These are phyloP conservation scores for Synergus gifuensis DNA, from an alignment of 2,888 invertebrate species.

Conservation along the genomic window DNA sequence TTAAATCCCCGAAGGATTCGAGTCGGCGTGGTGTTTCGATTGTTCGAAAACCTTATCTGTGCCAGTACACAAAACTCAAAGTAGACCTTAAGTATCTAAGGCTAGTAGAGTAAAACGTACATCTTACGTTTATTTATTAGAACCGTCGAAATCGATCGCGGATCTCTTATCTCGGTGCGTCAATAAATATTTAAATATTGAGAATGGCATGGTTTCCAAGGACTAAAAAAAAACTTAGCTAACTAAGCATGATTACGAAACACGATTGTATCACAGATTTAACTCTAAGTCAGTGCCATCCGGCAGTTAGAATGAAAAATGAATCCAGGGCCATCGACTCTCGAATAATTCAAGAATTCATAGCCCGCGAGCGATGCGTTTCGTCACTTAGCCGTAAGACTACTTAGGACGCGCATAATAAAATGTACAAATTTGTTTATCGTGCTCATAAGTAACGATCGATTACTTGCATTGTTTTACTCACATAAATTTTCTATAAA, in stretches of 20 bases:
- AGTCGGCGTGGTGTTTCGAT: not conserved
- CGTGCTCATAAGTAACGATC: slow-evolving; percentile 70
- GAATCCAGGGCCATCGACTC: slow-evolving; percentile 39
- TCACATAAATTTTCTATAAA: slow-evolving; percentile 75
- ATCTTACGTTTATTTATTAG: slow-evolving; percentile 20
- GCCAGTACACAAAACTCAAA: slow-evolving; percentile 58
- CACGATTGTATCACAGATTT: slow-evolving; percentile 38
- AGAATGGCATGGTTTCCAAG: not conserved
- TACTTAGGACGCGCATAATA: slow-evolving; percentile 74
- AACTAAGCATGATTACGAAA: not conserved
- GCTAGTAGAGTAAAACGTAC: slow-evolving; percentile 18
- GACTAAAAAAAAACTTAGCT: not conserved
- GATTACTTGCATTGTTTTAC: slow-evolving; percentile 74
- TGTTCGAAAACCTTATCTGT: slow-evolving; percentile 47
- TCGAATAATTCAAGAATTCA: slow-evolving; percentile 47
- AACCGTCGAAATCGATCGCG: not conserved
- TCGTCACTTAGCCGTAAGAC: slow-evolving; percentile 64
- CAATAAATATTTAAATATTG: not conserved
- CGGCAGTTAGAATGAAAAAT: slow-evolving; percentile 56
- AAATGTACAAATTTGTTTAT: slow-evolving; percentile 77
- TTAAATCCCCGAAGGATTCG: not conserved
- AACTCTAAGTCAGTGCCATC: slow-evolving; percentile 60
- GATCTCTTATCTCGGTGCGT: not conserved
- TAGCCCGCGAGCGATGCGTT: slow-evolving; percentile 53
- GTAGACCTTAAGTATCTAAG: slow-evolving; percentile 1